A percentile compares a stretch with the other conserved stretches of the same genome.
Conservation (phyloP, 2,113 vertebrate species). For the Hiodon alosoides region DNA sequence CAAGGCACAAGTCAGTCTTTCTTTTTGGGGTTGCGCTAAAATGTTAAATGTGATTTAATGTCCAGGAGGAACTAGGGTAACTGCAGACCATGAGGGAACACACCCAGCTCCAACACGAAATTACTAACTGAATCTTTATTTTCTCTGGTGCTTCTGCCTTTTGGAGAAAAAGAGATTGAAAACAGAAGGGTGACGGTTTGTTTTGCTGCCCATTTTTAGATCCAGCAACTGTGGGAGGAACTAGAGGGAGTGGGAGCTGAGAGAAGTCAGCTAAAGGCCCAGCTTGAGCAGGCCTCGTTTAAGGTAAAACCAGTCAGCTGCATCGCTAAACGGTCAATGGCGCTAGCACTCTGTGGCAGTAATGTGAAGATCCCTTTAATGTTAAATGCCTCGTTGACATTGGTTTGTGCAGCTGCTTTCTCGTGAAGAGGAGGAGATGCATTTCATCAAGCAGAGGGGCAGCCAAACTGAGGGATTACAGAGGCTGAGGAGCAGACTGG, state of each 20-base stretch:
- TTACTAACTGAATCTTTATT: neutral
- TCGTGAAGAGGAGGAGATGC: slow-evolving; percentile 40
- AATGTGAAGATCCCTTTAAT: neutral
- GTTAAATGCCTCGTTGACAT: neutral
- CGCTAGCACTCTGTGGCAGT: neutral
- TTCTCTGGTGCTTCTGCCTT: neutral
- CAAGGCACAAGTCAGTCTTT: neutral
- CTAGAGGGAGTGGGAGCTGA: slow-evolving; percentile 37
- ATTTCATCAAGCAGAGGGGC: slow-evolving; percentile 6
- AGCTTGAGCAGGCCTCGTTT: too few relatives aligned
- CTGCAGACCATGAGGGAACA: neutral
- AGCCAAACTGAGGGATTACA: neutral
- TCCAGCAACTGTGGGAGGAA: slow-evolving; percentile 13
- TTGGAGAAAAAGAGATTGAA: neutral
- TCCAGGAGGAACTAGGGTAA: slow-evolving; percentile 1
- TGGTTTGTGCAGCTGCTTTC: slow-evolving; percentile 33
- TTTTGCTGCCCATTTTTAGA: neutral
- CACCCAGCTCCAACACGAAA: slow-evolving; percentile 4
- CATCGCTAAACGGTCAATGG: too few relatives aligned
- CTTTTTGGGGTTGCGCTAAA: too few relatives aligned
- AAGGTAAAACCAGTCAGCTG: too few relatives aligned
- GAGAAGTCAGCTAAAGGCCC: slow-evolving; percentile 28
- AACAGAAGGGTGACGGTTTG: too few relatives aligned
- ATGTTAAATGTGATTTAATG: too few relatives aligned
- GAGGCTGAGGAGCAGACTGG: slow-evolving; percentile 22